Base-by-base conservation (phyloP, 2,888 invertebrate species). In the Cyclophora albipunctata region DNA sequence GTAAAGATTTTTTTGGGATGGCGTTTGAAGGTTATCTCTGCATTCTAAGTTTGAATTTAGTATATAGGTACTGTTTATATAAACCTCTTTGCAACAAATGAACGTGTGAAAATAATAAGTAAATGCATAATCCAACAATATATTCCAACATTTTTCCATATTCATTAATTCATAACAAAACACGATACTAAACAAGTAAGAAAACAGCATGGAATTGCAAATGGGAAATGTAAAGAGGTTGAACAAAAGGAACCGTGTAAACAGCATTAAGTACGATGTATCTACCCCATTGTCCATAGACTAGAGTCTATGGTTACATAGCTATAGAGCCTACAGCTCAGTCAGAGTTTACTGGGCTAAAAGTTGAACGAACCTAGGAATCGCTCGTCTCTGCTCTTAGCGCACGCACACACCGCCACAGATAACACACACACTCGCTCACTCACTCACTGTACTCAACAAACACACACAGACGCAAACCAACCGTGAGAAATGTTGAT, bases 261-360 rank as follows among this genome's bases (percentile, higher is more conserved):
- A 78, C 73, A 77, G 57, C 55, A 61, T 61, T 63, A 63, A 67
- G 69, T 63, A 62, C 43, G 3, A 34, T 37, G 37, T 37, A 34
- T 34, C 43, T 59, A 57, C 51, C 53, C 55, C 52, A 54, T 58
- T 67, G 70, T 67, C 69, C 68, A 67, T 66, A 61, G 60, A 67
- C 64, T 20, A 20, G 20, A 20, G 20, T 20, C 20, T 20, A 20
- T 20, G 20, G 20, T 20, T 20, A 20, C 20, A 20, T 20, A 20
- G 20, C 20, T 20, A 20, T 20, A 20, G 66, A 58, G 66, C 61
- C 71, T 75, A 79, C 75, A 78, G 72, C 67, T 72, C 72, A 60
- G 75, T 71, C 76, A 73, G 82, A 88, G 88, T 89, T 89, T 87
- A 89, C 87, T 89, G 80, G 89, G 89, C 86, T 88, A 89, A 85